phyloP scores from a whole-genome alignment of 1,140 invertebrate genomes.

The Pseudomyrmex pallidus region DNA sequence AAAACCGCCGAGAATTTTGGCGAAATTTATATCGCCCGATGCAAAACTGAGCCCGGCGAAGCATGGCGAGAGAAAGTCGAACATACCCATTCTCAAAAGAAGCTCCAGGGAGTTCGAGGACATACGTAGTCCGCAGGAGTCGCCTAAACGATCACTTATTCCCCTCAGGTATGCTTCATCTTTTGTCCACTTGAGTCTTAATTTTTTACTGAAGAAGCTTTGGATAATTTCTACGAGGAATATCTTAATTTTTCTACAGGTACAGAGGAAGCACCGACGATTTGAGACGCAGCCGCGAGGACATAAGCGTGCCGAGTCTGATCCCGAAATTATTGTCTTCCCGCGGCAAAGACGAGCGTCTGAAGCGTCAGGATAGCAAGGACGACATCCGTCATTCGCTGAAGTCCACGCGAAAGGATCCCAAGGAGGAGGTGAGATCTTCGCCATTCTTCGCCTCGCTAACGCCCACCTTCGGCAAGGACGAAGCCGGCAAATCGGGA shows the following conservation, averaged over 20 bases:
- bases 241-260: constrained; percentile 59
- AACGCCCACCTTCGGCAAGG: constrained; percentile 49
- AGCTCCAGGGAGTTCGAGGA: constrained; percentile 83
- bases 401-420: constrained; percentile 62
- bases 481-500: constrained; percentile 61
- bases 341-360: constrained; percentile 78
- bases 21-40: constrained; percentile 74
- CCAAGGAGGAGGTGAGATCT: constrained; percentile 48
- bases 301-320: constrained; percentile 81
- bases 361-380: constrained; percentile 80
- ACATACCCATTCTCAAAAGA: constrained; percentile 81
- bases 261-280: constrained; percentile 83
- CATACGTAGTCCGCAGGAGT: constrained; percentile 81
- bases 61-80: constrained; percentile 81
- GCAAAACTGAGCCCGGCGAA: constrained; percentile 72
- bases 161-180: constrained; percentile 77
- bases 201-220: no score
- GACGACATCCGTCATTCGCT: constrained; percentile 75
- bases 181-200: no score
- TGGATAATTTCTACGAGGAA: no score
- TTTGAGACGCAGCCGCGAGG: constrained; percentile 81
- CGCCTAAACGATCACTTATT: constrained; percentile 82
- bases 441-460: neutral
- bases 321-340: constrained; percentile 82
- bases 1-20: constrained; percentile 77